Base-by-base conservation (phyloP, 2,113 vertebrate genomes). In the Vireo altiloquus region DNA sequence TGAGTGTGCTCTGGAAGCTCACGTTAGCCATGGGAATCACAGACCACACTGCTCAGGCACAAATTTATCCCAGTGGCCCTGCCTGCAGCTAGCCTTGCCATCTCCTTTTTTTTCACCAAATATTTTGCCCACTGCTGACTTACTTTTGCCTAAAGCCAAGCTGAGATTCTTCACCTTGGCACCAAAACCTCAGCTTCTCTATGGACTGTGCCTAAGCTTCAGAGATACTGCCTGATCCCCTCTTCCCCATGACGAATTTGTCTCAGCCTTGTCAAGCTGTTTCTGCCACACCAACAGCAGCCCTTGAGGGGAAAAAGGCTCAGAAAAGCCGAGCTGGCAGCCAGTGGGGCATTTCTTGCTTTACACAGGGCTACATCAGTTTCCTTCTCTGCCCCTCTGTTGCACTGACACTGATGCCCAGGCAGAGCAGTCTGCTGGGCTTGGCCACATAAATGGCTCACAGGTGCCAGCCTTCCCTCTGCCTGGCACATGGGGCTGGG, bases 131-230 rank as follows among this genome's bases (percentile, higher is more conserved):
- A 3, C 6, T 13, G 5, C 23, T 19, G 30, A 18, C 11, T 52
- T 22, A 19, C 3, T 77, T 46, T 37, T 46, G 24, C 39, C 16
- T 49, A 31, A 74, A 74, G 54, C 27, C 33, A n/a, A 19, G 50
- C 46, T 21, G 27, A 44, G 31, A 13, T 22, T 46, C 40, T 49
- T 31, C 44, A 11, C 23, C 65, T 18, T 3, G 47, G 25, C 23
- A 46, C 37, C 39, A n/a, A 40, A 72, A 35, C 3, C 15, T 22
- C 7, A 9, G 6, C 31, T 49, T 53, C 60, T 30, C 68, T 15
- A 4, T 1, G 6, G n/a, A 30, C 30, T 0, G 3, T 4, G 5
- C 27, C n/a, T 2, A 18, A 57, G 50, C 21, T 11, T 23, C 1
- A 0, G 37, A 50, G 16, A 31, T 4, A 20, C 3, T 21, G 37